These are phyloP conservation scores for Pygmarrhopalites habei DNA, from an alignment of 1,140 invertebrate species.

Conservation along the genomic window DNA sequence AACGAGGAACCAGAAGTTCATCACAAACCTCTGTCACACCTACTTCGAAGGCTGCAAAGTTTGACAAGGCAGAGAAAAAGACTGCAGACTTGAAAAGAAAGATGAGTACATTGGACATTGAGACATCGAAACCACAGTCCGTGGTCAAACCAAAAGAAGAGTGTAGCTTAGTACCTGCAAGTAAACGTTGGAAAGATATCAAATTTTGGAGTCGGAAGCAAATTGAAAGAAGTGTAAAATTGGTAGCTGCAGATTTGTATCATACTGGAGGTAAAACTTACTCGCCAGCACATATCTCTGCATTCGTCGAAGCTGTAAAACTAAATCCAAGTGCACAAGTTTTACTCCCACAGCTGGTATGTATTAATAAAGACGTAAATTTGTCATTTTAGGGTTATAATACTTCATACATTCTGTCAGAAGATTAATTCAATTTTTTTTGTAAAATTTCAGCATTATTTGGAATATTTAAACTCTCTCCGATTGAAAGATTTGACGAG, in stretches of 20 bases:
- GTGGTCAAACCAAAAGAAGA: neutral
- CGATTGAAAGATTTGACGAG: conserved; percentile 76
- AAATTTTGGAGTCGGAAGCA: conserved; percentile 36
- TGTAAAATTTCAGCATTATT: conserved; percentile 63
- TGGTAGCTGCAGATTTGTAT: conserved; percentile 19
- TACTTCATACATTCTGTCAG: neutral
- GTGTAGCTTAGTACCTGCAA: conserved; percentile 15
- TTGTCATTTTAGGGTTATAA: neutral
- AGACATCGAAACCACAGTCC: neutral
- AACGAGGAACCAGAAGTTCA: neutral
- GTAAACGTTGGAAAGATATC: conserved; percentile 25
- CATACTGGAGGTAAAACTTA: conserved; percentile 3
- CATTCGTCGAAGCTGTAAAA: conserved; percentile 28
- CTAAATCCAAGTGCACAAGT: conserved; percentile 31
- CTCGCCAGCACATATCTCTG: conserved; percentile 23
- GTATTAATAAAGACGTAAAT: no score
- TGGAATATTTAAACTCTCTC: conserved; percentile 82
- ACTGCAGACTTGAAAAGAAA: neutral
- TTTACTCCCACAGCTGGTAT: conserved; percentile 32
- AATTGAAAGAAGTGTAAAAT: conserved; percentile 29
- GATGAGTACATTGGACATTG: neutral
- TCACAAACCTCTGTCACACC: neutral
- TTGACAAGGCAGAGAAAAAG: neutral
- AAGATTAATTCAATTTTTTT: neutral
- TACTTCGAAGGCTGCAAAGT: neutral